Conservation (phyloP, 2,888 invertebrate genomes). For the Gerris lacustris region DNA sequence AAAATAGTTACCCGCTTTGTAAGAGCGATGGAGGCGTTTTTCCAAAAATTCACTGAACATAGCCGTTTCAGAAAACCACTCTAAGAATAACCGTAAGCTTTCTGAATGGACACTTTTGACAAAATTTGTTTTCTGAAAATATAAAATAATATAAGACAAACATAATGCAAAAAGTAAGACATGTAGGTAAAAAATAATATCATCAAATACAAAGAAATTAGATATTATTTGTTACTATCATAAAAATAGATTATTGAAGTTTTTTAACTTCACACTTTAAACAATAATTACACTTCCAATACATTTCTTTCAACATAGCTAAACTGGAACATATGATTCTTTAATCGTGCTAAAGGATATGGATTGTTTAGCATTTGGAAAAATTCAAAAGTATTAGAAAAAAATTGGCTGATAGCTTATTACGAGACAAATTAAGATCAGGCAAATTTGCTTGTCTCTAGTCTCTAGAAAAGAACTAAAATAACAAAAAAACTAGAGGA, state of each 20-base stretch:
- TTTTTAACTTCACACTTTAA: neutral
- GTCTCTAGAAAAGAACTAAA: too few relatives aligned
- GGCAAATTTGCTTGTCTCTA: too few relatives aligned
- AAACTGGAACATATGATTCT: too few relatives aligned
- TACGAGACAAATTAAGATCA: too few relatives aligned
- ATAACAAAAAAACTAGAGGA: too few relatives aligned
- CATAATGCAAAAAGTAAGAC: neutral
- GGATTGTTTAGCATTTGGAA: too few relatives aligned
- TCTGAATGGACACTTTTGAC: slow-evolving; percentile 51
- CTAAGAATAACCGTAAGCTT: slow-evolving; percentile 58
- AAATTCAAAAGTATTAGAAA: too few relatives aligned
- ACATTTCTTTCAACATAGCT: too few relatives aligned
- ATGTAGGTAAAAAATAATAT: neutral
- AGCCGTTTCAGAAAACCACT: slow-evolving; percentile 78
- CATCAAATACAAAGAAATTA: neutral
- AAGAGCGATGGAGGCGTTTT: slow-evolving; percentile 35
- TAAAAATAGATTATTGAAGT: neutral
- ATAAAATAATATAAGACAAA: slow-evolving; percentile 11
- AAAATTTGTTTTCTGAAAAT: slow-evolving; percentile 57
- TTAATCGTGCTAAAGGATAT: too few relatives aligned
- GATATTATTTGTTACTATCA: neutral
- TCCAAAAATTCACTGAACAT: slow-evolving; percentile 69
- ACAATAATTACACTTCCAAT: too few relatives aligned
- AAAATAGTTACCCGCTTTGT: slow-evolving; percentile 27
- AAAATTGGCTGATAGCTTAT: too few relatives aligned